A percentile compares a stretch with the other conserved stretches of the same genome.
These are phyloP conservation scores for Peucedramus taeniatus DNA, from an alignment of 2,113 vertebrate genomes.

Conservation along the genomic window DNA sequence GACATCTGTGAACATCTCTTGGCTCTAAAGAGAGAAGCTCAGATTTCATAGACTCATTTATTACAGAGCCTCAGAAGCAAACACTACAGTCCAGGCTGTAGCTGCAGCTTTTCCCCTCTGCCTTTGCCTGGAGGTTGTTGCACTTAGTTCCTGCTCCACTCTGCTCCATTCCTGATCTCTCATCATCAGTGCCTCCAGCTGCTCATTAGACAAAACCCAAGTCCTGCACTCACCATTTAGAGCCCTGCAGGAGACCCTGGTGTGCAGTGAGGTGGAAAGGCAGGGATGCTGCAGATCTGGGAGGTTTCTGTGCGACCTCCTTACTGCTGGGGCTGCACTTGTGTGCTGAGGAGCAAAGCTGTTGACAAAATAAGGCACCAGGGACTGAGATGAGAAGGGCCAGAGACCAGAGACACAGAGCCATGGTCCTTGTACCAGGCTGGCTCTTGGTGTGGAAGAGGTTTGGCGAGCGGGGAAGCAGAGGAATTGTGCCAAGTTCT, in stretches of 20 bases:
- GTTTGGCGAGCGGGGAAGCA: fast-evolving
- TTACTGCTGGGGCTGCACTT: background rate
- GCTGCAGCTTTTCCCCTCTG: background rate
- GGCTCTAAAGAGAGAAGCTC: background rate
- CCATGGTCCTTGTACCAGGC: background rate
- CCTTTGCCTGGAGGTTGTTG: background rate
- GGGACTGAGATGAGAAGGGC: background rate
- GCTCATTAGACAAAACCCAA: background rate
- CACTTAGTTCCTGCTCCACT: background rate
- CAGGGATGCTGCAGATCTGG: background rate
- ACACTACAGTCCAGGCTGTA: fast-evolving
- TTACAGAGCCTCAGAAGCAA: background rate
- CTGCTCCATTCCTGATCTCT: background rate
- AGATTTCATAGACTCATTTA: background rate
- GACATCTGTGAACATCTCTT: background rate
- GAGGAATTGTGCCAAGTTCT: background rate
- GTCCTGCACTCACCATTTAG: background rate
- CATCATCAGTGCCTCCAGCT: background rate
- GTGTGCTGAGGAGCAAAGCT: background rate
- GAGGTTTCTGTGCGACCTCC: background rate
- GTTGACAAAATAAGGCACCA: background rate
- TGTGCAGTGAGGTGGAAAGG: background rate
- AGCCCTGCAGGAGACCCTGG: background rate
- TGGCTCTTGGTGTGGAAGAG: background rate
- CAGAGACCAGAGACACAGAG: background rate